Evolutionary conservation across 1,140 invertebrate genomes (phyloP).

Genomic region (Anastatus disparis): DNA sequence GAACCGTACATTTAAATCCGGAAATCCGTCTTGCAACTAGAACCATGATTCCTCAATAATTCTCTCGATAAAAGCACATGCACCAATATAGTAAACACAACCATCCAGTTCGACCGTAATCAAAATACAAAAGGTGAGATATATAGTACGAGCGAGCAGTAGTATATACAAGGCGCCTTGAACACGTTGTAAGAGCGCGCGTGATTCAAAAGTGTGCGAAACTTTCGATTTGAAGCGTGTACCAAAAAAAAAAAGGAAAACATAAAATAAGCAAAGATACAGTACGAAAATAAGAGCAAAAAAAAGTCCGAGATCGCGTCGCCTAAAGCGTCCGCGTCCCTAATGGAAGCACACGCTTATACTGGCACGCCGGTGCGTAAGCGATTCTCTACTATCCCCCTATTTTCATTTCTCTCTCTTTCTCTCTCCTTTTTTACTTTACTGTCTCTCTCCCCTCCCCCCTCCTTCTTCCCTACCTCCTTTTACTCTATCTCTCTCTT

Average conservation of each 20-base stretch:
- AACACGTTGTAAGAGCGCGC: not conserved
- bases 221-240: too few relatives aligned
- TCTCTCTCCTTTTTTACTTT: not conserved
- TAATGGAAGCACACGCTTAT: conserved; percentile 53
- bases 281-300: not conserved
- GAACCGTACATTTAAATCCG: conserved; percentile 35
- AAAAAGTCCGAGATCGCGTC: conserved; percentile 46
- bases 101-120: too few relatives aligned
- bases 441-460: conserved; percentile 31
- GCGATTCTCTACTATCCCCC: conserved; percentile 31
- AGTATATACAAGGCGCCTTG: not conserved
- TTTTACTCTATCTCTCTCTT: conserved; percentile 27
- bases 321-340: conserved; percentile 55
- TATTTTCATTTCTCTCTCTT: not conserved
- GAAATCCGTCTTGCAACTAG: conserved; percentile 34
- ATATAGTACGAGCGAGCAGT: not conserved
- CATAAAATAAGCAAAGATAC: not conserved
- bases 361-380: conserved; percentile 6
- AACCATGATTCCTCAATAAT: conserved; percentile 14
- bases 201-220: conserved; percentile 7
- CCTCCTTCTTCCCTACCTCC: too few relatives aligned
- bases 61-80: too few relatives aligned
- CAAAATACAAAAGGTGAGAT: too few relatives aligned
- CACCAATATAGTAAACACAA: too few relatives aligned
- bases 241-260: conserved; percentile 11